Evolutionary conservation across 2,888 invertebrate species (phyloP), one percentile per base, ranked within the genome.

Genomic region (Netelia virgata): DNA sequence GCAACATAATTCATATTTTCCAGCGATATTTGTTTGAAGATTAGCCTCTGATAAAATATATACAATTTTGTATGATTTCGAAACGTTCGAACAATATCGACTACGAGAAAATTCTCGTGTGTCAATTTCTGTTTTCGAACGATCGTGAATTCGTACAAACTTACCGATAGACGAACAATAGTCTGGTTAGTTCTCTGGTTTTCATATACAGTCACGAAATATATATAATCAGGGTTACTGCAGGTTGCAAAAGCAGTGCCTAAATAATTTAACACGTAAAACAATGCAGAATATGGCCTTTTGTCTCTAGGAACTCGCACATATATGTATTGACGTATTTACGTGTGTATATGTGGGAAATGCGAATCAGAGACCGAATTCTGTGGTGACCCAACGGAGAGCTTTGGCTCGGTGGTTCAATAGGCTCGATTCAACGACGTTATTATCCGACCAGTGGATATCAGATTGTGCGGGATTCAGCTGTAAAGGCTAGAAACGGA

Each of bases 391-490:
- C 47, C 47, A 10, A 47, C 14, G 28, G 47, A 47, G 47, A 14
- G 47, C 14, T 47, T 47, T 47, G 14, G 10, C 47, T 1, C 47
- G 69, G 50, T 3, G 20, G 63, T 61, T 77, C 72, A 73, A 81
- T 77, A 73, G 84, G 66, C 77, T 47, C 61, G 80, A 69, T 68
- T 70, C 66, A 80, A 68, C 72, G 47, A 10, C 66, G 61, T 47
- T 64, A 77, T 82, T 77, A 68, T 68, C 50, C 66, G 28, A 68
- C 36, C 36, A 64, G 70, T 75, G 74, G 73, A 70, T 84, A 84
- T 81, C 76, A 81, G 81, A 77, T 84, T 50, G 76, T 68, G 66
- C 76, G 41, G 18, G 72, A 80, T 79, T 61, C 76, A 68, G 61
- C 61, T 72, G 50, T 53, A 78, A 78, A 69, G 77, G 77, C 18